phyloP scores from a whole-genome alignment of 2,113 vertebrate species.

The Anas platyrhynchos region DNA sequence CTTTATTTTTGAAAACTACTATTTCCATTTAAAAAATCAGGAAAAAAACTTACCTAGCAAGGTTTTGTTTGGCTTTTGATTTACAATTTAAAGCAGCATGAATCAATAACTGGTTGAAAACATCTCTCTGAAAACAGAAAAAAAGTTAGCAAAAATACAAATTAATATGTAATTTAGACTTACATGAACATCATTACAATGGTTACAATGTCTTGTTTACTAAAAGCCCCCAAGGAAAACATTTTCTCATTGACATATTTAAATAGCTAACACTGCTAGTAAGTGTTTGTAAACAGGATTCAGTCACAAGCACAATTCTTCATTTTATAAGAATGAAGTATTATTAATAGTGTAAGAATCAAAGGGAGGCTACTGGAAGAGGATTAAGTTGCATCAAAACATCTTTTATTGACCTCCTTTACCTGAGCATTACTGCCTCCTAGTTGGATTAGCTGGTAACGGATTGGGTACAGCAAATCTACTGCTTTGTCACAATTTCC shows the following conservation, averaged over 20 bases:
- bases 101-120: constrained; percentile 91
- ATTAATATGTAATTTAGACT: background rate
- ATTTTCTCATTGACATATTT: background rate
- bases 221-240: background rate
- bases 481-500: constrained; percentile 82
- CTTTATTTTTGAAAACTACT: background rate
- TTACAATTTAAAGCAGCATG: constrained; percentile 88
- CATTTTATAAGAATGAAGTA: background rate
- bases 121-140: constrained; percentile 84
- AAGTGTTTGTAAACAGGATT: background rate
- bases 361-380: background rate
- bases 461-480: constrained; percentile 88
- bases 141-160: background rate
- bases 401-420: background rate
- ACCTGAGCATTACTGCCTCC: constrained; percentile 97
- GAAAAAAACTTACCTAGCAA: constrained; percentile 83
- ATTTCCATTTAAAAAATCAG: background rate
- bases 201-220: background rate
- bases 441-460: constrained; percentile 77
- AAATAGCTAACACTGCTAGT: background rate
- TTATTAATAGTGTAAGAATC: background rate
- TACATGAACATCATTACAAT: no score
- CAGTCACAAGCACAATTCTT: background rate
- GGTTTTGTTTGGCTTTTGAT: constrained; percentile 77
- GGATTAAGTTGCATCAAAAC: background rate